Conservation (phyloP, 30 jellyfish, hydroid and myxozoan genomes). For the Turritopsis dohrnii region DNA sequence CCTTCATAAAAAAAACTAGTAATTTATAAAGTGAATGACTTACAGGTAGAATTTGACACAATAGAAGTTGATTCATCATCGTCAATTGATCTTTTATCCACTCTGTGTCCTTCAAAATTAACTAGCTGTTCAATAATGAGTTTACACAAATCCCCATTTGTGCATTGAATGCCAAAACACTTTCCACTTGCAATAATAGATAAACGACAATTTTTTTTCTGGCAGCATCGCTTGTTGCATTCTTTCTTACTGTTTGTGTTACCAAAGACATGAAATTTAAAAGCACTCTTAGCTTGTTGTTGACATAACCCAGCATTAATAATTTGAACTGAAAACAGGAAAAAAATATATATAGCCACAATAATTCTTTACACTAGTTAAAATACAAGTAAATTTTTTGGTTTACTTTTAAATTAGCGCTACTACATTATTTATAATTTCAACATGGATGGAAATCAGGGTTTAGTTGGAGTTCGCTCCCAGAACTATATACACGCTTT, state of each 20-base stretch:
- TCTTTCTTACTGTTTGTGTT: slow-evolving; percentile 32
- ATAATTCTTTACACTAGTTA: too few species aligned
- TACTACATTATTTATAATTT: too few species aligned
- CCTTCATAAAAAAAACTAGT: too few species aligned
- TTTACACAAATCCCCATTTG: slow-evolving; percentile 55
- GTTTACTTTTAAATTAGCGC: too few species aligned
- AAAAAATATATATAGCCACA: too few species aligned
- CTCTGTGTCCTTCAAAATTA: slow-evolving; percentile 76
- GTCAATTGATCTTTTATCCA: slow-evolving; percentile 58
- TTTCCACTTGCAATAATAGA: slow-evolving; percentile 39
- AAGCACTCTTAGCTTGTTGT: slow-evolving; percentile 83
- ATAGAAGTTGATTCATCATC: slow-evolving; percentile 24
- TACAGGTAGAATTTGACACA: background rate
- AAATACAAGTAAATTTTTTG: too few species aligned
- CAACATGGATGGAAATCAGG: too few species aligned
- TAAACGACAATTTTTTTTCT: slow-evolving; percentile 50
- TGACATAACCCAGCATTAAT: slow-evolving; percentile 56
- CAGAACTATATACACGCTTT: too few species aligned
- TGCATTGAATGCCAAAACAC: slow-evolving; percentile 71
- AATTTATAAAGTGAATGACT: background rate
- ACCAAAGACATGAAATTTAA: slow-evolving; percentile 42
- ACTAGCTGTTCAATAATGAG: slow-evolving; percentile 56
- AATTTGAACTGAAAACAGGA: background rate
- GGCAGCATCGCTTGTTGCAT: slow-evolving; percentile 71
- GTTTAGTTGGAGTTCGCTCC: too few species aligned